Base-by-base conservation (phyloP, 1,140 invertebrate species). In the Aphidius gifuensis region DNA sequence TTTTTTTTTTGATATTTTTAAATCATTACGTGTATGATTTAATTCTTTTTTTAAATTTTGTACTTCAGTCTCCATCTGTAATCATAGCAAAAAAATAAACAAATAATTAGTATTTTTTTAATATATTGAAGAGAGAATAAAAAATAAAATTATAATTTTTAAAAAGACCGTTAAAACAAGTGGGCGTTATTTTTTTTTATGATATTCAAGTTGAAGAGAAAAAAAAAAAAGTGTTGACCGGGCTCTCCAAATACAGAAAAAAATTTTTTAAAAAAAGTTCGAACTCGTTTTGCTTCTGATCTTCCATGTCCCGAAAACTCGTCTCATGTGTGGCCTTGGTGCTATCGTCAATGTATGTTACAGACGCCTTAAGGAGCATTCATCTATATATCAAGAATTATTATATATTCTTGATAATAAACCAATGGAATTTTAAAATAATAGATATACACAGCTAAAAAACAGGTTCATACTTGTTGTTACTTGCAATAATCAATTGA, bases 61-160 rank as follows among this genome's bases (percentile, higher is more conserved):
- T 64, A 86, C 83, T 47, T 89, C 87, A 44, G 82, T 82, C 71
- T 89, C 84, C 84, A 87, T 85, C 86, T 87, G 81, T 21, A 85
- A 84, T 49, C 39, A 44, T 47, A 55, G 40, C 56, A 59, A 62
- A 55, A 16, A 2, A 9, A 42, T 40, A 5, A 54, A 48, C 5
- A 16, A 46, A 38, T 55, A 42, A 7, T 16, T 47, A 47, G 9
- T 16, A 45, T 38, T 53, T 9, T 53, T 51, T 60, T 60, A 44
- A 51, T 60, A 43, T 8, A 23, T 9, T 42, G 11, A 45, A 44
- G 39, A 39, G 39, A 39, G 23, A 7, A 38, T 39, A 39, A n/a
- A 53, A 5, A 39, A 9, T 42, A n/a, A n/a, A 55, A 43, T 42
- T 32, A 9, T 5, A 7, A 16, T 43, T 55, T 55, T 55, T 55